Conservation (phyloP, 37 sponge, comb jelly and placozoan genomes). For the Aplysina aerophoba region DNA sequence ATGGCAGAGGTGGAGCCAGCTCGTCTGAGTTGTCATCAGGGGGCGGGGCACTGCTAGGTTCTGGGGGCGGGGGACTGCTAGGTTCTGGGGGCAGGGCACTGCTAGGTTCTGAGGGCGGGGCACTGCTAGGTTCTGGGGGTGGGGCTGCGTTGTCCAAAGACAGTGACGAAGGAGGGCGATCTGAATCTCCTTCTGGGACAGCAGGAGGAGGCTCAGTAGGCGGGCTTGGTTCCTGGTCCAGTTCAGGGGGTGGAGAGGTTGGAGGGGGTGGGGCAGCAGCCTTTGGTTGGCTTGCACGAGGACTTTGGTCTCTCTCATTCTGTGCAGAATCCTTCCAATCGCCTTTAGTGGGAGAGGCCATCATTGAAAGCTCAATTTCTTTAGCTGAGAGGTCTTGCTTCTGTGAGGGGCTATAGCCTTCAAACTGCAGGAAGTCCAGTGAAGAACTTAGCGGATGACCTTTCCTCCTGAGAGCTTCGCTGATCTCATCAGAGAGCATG, state of each 20-base stretch:
- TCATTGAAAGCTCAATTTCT: slow-evolving; percentile 2
- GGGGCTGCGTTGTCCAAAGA: not conserved
- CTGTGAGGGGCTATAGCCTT: not conserved
- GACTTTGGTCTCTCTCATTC: not conserved
- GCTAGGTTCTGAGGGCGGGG: not conserved
- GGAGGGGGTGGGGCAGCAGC: slow-evolving; percentile 7
- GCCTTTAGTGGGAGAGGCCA: not conserved
- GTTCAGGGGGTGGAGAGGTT: not conserved
- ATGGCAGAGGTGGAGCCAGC: slow-evolving; percentile 8
- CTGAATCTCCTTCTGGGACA: too few relatives aligned
- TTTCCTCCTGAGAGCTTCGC: not conserved
- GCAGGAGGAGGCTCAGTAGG: too few relatives aligned
- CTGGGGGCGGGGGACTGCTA: too few relatives aligned
- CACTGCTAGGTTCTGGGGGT: not conserved
- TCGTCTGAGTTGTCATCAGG: not conserved
- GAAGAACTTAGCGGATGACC: not conserved
- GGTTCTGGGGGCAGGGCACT: not conserved
- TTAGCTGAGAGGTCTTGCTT: not conserved
- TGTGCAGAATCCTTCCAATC: not conserved
- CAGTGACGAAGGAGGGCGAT: too few relatives aligned
- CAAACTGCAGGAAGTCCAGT: too few relatives aligned
- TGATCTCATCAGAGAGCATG: slow-evolving; percentile 3
- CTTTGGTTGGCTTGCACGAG: too few relatives aligned
- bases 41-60: not conserved
- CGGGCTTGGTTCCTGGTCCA: not conserved